Evolutionary conservation across 2,113 vertebrate genomes (phyloP), one percentile per base, ranked within the genome.

Genomic region (Chaenocephalus aceratus): DNA sequence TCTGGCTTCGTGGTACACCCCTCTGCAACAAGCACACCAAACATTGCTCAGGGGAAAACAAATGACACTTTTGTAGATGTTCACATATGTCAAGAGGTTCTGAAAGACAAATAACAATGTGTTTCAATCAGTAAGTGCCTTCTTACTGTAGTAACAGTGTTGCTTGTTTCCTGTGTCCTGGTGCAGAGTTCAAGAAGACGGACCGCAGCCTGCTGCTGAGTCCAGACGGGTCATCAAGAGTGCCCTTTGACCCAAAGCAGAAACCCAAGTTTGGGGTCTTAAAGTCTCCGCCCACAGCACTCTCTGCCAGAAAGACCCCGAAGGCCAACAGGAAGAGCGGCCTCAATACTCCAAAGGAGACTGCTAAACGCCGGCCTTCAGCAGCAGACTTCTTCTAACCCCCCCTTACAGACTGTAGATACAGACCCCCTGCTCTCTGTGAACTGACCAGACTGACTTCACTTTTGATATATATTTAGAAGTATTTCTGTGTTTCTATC

Each of bases 201-300:
- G 98, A 99, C 86, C 95, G 95, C 86, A 99, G 97, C 76, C 94
- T 97, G 68, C 87, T 97, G 61, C 93, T 99, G 69, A 98, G 96
- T 83, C 97, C 97, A 1, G 94, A 93, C 0, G 97, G 97, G 16
- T 92, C 93, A 0, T 96, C 96, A 9, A 94, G 96, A 6, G 96
- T 99, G 69, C 95, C 97, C 62, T 99, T 99, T 89, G 97, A 99
- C 93, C 97, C 98, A 1, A 72, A 95, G 48, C 97, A 97, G 91
- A 97, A 93, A 56, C 98, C 97, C 0, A 95, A 78, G 26, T 97
- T 94, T 0, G 95, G 98, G 0, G 97, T 98, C 58, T 88, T 99
- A 63, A 99, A 99, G 91, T 95, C 94, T 1, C 89, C 96, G 1
- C 5, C 80, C 7, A 69, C 64, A 0, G 45, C 74, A 0, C 21